Percentiles rank a stretch among this genome's conserved stretches.
Evolutionary conservation across 1,140 invertebrate genomes (phyloP).

Genomic region (Magallana gigas): DNA sequence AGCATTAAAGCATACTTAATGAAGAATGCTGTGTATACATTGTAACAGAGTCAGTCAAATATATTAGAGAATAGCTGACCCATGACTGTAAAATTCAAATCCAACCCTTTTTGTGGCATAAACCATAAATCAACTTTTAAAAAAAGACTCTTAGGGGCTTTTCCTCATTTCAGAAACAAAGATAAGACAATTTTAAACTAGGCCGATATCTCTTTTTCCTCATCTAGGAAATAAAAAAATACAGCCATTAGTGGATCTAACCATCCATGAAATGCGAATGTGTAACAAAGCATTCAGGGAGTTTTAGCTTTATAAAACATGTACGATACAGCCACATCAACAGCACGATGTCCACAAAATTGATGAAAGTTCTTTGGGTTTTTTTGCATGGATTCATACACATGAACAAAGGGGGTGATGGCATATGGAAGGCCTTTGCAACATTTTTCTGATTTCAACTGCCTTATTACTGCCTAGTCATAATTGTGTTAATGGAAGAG

Average conservation of each 20-base stretch:
- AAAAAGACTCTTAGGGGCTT: background rate
- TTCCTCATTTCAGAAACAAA: slow-evolving; percentile 8
- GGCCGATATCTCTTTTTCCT: background rate
- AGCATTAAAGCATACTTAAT: background rate
- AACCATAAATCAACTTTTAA: slow-evolving; percentile 1
- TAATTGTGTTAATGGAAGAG: background rate
- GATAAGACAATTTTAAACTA: slow-evolving; percentile 1
- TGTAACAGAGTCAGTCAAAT: background rate
- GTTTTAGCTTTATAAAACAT: background rate
- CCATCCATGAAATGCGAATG: slow-evolving; percentile 31
- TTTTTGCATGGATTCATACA: slow-evolving; percentile 1
- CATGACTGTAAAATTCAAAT: background rate
- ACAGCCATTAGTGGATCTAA: slow-evolving; percentile 9
- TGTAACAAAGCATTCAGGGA: slow-evolving; percentile 22
- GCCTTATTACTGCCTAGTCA: background rate
- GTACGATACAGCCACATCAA: background rate
- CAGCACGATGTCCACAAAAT: background rate
- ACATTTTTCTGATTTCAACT: background rate
- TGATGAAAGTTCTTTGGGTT: background rate
- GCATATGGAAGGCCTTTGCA: background rate
- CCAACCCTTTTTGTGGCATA: background rate
- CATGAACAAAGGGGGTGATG: background rate
- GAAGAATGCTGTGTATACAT: background rate
- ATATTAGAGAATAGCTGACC: background rate
- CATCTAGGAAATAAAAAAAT: background rate